Conservation (phyloP, 2,113 vertebrate species). For the Mormyrus iriodes region DNA sequence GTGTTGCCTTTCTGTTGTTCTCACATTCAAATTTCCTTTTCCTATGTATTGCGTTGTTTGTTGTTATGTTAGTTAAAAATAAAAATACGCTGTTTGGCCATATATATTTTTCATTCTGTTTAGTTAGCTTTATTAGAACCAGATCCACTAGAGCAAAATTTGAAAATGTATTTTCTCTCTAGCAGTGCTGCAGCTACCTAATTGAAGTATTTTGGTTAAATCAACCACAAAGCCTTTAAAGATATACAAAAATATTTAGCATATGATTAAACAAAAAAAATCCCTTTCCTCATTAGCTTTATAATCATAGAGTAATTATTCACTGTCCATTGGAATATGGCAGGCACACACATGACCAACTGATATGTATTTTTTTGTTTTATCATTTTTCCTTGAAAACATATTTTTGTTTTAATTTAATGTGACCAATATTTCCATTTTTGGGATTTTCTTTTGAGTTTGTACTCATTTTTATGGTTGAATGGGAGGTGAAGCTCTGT, state of each 20-base stretch:
- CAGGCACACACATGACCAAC: neutral
- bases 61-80: neutral
- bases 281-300: neutral
- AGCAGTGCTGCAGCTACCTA: neutral
- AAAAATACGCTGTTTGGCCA: neutral
- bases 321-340: neutral
- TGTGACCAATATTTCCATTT: neutral
- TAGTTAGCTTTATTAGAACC: neutral
- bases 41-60: neutral
- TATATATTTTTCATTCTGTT: neutral
- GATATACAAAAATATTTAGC: neutral
- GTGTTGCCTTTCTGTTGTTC: neutral
- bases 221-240: neutral
- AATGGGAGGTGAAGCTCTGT: neutral
- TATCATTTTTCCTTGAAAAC: neutral
- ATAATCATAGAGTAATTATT: neutral
- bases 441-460: neutral
- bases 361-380: neutral
- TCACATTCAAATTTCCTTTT: neutral
- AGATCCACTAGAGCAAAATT: neutral
- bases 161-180: neutral
- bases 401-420: neutral
- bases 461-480: neutral
- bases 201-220: neutral
- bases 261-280: neutral